A percentile compares a stretch with the other conserved stretches of the same genome.
phyloP scores from a whole-genome alignment of 2,113 vertebrate genomes.

The Acinonyx jubatus region DNA sequence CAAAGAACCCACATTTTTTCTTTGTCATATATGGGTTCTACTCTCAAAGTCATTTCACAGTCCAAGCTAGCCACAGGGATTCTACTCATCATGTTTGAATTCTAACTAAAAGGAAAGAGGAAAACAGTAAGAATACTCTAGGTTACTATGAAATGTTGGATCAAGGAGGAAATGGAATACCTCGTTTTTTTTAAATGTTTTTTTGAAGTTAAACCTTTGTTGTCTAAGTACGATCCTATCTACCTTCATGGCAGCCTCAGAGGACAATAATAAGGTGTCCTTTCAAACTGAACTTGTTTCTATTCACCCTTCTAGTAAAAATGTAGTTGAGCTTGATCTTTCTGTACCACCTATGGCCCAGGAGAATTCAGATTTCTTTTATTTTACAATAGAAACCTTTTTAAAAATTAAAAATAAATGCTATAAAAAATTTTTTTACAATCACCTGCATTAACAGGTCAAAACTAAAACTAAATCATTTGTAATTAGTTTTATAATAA shows the following conservation, averaged over 20 bases:
- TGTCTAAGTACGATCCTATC: neutral
- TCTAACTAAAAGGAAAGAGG: neutral
- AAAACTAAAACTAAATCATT: neutral
- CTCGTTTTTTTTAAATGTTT: neutral
- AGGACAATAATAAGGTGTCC: neutral
- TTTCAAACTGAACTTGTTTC: slow-evolving; percentile 28
- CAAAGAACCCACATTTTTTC: neutral
- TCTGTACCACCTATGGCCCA: neutral
- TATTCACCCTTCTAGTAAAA: neutral
- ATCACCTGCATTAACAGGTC: neutral
- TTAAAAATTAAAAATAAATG: slow-evolving; percentile 21
- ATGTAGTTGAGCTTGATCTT: neutral
- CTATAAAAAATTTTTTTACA: neutral
- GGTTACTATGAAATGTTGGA: neutral
- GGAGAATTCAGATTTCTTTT: neutral
- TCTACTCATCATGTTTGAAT: neutral
- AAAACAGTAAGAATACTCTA: neutral
- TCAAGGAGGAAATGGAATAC: neutral
- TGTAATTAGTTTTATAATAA: neutral
- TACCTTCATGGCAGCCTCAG: neutral
- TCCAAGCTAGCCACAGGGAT: neutral
- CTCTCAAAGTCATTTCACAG: neutral
- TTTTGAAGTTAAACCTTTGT: neutral
- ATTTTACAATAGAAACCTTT: neutral
- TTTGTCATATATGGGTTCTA: neutral